Percentiles rank a stretch among this genome's conserved stretches.
These are phyloP conservation scores for Notodonta dromedarius DNA, from an alignment of 2,888 invertebrate species.

Conservation along the genomic window DNA sequence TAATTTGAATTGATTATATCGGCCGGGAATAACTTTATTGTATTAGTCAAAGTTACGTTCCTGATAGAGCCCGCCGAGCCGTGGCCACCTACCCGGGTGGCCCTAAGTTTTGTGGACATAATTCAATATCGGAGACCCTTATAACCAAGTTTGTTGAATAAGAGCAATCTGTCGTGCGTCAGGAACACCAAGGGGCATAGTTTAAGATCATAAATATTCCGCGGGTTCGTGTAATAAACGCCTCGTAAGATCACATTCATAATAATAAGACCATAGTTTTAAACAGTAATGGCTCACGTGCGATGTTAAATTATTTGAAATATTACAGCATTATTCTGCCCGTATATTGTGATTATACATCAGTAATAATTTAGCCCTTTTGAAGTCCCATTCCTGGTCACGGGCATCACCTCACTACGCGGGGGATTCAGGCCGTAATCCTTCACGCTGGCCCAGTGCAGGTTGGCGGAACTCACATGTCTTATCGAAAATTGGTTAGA, in stretches of 20 bases:
- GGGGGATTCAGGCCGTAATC: no score
- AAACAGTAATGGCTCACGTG: not conserved
- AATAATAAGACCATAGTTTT: not conserved
- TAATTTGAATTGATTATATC: slow-evolving; percentile 51
- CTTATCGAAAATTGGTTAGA: no score
- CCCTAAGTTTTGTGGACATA: slow-evolving; percentile 57
- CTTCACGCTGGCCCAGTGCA: no score
- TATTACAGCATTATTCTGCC: not conserved
- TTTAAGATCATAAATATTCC: slow-evolving; percentile 40
- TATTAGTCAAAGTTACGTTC: slow-evolving; percentile 48
- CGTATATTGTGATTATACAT: no score
- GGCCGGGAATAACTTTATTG: slow-evolving; percentile 49
- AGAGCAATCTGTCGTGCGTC: slow-evolving; percentile 61
- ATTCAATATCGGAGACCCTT: slow-evolving; percentile 64
- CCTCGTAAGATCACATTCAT: slow-evolving; percentile 8
- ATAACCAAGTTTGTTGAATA: slow-evolving; percentile 64
- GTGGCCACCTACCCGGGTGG: slow-evolving; percentile 32
- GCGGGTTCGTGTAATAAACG: slow-evolving; percentile 17
- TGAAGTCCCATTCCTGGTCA: no score
- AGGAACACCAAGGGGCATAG: slow-evolving; percentile 39
- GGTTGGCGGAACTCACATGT: no score
- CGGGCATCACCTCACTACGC: no score
- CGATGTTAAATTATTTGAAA: not conserved
- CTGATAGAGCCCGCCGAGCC: slow-evolving; percentile 42
- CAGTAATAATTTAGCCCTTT: no score